phyloP scores from a whole-genome alignment of 2,113 vertebrate genomes.

The Progne subis region DNA sequence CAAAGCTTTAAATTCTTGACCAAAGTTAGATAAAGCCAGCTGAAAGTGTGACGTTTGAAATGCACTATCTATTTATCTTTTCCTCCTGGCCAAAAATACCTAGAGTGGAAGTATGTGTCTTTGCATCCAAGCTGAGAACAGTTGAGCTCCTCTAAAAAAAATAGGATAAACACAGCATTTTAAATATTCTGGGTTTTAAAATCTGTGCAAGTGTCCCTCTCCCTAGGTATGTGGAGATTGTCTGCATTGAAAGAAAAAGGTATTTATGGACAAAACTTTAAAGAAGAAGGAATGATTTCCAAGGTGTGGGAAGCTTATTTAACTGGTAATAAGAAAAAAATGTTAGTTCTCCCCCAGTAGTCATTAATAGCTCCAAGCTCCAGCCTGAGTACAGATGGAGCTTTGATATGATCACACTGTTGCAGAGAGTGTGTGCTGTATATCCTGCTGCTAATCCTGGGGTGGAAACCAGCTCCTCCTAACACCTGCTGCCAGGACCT shows the following conservation, averaged over 20 bases:
- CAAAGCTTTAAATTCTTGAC: slow-evolving; percentile 43
- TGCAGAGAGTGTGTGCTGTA: background rate
- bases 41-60: background rate
- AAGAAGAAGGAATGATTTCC: background rate
- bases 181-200: background rate
- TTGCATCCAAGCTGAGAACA: background rate
- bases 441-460: slow-evolving; percentile 39
- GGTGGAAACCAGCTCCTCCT: background rate
- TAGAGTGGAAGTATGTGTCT: background rate
- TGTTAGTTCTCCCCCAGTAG: background rate
- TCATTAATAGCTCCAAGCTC: background rate
- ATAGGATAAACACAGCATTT: background rate
- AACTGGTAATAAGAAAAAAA: background rate
- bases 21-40: slow-evolving; percentile 35
- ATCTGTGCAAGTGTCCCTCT: background rate
- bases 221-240: background rate
- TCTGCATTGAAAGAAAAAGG: background rate
- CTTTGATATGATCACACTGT: slow-evolving; percentile 1
- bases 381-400: slow-evolving; percentile 6
- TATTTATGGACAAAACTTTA: background rate
- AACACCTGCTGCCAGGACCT: background rate
- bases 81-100: slow-evolving; percentile 45
- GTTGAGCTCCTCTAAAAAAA: background rate
- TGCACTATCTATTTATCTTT: slow-evolving; percentile 14
- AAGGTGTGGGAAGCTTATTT: background rate